Evolutionary conservation across 2,888 invertebrate genomes (phyloP).

Genomic region (Brachyopa scutellaris): DNA sequence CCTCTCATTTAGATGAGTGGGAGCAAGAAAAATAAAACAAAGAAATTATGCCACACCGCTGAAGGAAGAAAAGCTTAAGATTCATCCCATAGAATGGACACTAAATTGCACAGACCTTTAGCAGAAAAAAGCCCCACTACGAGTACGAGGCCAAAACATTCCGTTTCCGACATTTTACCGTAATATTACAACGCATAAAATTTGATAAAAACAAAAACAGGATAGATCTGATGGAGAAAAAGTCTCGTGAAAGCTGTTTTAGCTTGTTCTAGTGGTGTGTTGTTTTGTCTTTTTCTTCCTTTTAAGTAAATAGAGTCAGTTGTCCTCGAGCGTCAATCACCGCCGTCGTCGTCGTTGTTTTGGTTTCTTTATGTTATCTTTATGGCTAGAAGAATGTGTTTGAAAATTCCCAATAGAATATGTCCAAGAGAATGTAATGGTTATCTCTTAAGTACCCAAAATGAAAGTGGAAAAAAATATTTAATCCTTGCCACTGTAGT

Average conservation of each 20-base stretch:
- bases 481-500: conserved; percentile 65
- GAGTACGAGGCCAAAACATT: conserved; percentile 5
- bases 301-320: conserved; percentile 38
- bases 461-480: conserved; percentile 48
- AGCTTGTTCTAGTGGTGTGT: conserved; percentile 6
- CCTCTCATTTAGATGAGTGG: conserved; percentile 37
- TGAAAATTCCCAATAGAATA: conserved; percentile 64
- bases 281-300: conserved; percentile 16
- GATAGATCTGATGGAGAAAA: conserved; percentile 33
- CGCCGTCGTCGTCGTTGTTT: conserved; percentile 20
- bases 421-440: conserved; percentile 50
- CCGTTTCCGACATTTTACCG: conserved; percentile 15
- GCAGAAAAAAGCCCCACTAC: neutral
- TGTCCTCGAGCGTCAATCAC: conserved; percentile 63
- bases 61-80: conserved; percentile 35
- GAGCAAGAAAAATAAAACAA: conserved; percentile 18
- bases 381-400: conserved; percentile 61
- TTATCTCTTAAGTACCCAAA: conserved; percentile 57
- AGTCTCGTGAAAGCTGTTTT: conserved; percentile 30
- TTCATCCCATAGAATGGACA: conserved; percentile 30
- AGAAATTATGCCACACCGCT: conserved; percentile 29
- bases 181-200: conserved; percentile 57
- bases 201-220: conserved; percentile 67
- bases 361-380: conserved; percentile 66
- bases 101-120: conserved; percentile 30